Base-by-base conservation (phyloP, 2,113 vertebrate genomes). In the Brachirus orientalis region DNA sequence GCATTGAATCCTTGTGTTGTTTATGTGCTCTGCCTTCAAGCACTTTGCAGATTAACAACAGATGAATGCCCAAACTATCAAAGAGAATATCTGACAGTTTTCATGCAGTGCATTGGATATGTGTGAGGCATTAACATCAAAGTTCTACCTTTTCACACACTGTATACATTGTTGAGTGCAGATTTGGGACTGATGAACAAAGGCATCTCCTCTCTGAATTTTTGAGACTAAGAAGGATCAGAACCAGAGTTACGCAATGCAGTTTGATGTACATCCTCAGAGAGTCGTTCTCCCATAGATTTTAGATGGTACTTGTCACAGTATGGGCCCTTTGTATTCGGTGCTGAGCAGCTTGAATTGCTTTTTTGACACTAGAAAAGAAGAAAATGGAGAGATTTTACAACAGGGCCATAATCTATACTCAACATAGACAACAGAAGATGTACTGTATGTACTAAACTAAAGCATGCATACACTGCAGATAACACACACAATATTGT, bases 241-340 rank as follows among this genome's bases (percentile, higher is more conserved):
- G 47, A 63, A 52, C 40, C 28, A 55, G 61, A 72, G 28, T 7
- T 44, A 10, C 18, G 0, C 40, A 28, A 68, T 79, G 60, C 60
- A 10, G 54, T 85, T 75, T 83, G 79, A 84, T 72, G 63, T 50
- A 6, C 57, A 55, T 78, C 53, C 54, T 61, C 14, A n/a, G 28
- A 80, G 66, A 65, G 33, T 28, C 33, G 28, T 56, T 57, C 47
- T 63, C 20, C 35, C 43, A 35, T 11, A 55, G 17, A 78, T 50
- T 79, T 48, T 28, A 8, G 54, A 58, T 61, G 54, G 18, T 36
- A 20, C 50, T 64, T 76, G 59, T 77, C 55, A 79, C 63, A 69
- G 48, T 41, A 0, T 3, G 28, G 28, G 37, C 13, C 14, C 59
- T 79, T 63, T 64, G 45, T 63, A 22, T 22, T 46, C 14, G 9